These are phyloP conservation scores for Aplysina aerophoba DNA, from an alignment of 37 sponge, comb jelly and placozoan genomes.

Conservation along the genomic window DNA sequence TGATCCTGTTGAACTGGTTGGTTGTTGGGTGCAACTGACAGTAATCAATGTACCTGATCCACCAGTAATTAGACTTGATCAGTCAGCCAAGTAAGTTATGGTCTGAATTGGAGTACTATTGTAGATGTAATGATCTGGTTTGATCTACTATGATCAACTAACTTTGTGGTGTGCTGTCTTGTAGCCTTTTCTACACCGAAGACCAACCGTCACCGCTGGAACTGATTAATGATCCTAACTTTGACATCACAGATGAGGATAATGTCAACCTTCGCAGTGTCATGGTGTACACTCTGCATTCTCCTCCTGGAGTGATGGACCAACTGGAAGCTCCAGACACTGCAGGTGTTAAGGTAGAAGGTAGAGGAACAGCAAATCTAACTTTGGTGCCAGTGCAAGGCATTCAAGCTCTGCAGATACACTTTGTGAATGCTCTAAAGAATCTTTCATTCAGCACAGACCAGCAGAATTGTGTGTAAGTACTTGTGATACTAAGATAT, in stretches of 20 bases:
- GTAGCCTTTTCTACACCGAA: not conserved
- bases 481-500: not conserved
- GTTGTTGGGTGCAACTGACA: not conserved
- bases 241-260: slow-evolving; percentile 58
- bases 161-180: too few species aligned
- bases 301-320: not conserved
- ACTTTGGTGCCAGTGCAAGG: not conserved
- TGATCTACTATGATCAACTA: too few species aligned
- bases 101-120: too few species aligned
- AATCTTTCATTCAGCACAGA: not conserved
- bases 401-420: not conserved
- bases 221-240: slow-evolving; percentile 23
- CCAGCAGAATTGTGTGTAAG: slow-evolving; percentile 9
- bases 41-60: slow-evolving; percentile 51
- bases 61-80: slow-evolving; percentile 41
- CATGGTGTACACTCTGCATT: not conserved
- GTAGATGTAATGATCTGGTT: too few species aligned
- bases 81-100: slow-evolving; percentile 31
- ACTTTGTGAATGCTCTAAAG: not conserved
- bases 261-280: slow-evolving; percentile 24
- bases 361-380: not conserved
- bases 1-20: too few species aligned
- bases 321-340: not conserved
- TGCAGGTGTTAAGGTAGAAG: not conserved
- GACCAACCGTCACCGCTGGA: not conserved